Conservation (phyloP, 1,140 invertebrate species). For the Lucilia cuprina region DNA sequence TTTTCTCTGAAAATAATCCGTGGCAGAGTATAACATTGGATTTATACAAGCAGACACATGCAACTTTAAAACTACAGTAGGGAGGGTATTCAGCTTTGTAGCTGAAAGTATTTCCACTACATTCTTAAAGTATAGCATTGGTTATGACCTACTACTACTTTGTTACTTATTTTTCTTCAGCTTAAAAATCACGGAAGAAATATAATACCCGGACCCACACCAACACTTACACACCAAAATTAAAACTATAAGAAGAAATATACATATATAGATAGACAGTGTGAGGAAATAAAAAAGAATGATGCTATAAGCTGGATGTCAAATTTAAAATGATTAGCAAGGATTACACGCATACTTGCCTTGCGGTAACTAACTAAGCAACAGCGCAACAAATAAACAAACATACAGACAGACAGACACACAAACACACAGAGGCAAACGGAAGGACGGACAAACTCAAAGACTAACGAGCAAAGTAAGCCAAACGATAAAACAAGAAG, state of each 20-base stretch:
- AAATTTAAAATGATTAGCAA: conserved; percentile 35
- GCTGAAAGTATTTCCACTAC: no score
- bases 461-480: background rate
- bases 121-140: no score
- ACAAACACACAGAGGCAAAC: background rate
- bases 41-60: background rate
- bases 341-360: conserved; percentile 31
- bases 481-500: background rate
- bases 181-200: background rate
- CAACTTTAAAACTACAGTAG: no score
- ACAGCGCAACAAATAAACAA: background rate
- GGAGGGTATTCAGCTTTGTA: no score
- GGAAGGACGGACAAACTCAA: background rate
- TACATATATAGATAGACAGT: no score
- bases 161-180: background rate
- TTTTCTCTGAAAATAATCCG: background rate
- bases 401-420: background rate
- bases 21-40: background rate
- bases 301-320: conserved; percentile 24
- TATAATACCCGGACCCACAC: background rate
- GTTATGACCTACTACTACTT: no score
- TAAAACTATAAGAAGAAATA: background rate
- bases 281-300: background rate
- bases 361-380: conserved; percentile 16
- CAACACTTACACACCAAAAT: background rate